Evolutionary conservation across 2,797 vertebrate genomes (phyloP).

Genomic region (Naso thynnoides): DNA sequence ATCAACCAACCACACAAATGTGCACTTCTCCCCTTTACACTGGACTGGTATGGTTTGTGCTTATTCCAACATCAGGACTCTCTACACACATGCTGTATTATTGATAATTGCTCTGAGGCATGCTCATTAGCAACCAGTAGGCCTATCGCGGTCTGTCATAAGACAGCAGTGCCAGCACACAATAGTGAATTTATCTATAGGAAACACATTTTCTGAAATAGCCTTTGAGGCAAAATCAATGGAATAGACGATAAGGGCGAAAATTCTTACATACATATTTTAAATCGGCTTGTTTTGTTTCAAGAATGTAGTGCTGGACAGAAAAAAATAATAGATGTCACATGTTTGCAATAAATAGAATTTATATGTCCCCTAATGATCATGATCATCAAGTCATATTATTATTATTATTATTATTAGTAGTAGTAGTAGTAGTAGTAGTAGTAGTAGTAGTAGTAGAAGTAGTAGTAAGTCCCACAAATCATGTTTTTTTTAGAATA

Average conservation of each 20-base stretch:
- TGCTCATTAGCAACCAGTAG: conserved; percentile 21
- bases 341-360: too few species aligned
- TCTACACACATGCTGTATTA: conserved; percentile 7
- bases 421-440: too few species aligned
- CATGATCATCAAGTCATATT: too few species aligned
- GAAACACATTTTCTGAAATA: background rate
- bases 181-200: background rate
- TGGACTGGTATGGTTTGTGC: background rate
- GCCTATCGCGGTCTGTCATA: too few species aligned
- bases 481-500: too few species aligned
- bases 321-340: too few species aligned
- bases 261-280: background rate
- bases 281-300: conserved; percentile 5
- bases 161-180: background rate
- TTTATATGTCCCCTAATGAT: too few species aligned
- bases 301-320: background rate
- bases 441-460: too few species aligned
- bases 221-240: background rate
- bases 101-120: conserved; percentile 25
- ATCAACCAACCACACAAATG: conserved; percentile 15
- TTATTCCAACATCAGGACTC: background rate
- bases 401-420: too few species aligned
- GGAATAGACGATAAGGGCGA: background rate
- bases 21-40: background rate
- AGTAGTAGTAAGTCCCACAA: too few species aligned